phyloP scores from a whole-genome alignment of 30 jellyfish, hydroid and myxozoan genomes.

The Morbakka virulenta region DNA sequence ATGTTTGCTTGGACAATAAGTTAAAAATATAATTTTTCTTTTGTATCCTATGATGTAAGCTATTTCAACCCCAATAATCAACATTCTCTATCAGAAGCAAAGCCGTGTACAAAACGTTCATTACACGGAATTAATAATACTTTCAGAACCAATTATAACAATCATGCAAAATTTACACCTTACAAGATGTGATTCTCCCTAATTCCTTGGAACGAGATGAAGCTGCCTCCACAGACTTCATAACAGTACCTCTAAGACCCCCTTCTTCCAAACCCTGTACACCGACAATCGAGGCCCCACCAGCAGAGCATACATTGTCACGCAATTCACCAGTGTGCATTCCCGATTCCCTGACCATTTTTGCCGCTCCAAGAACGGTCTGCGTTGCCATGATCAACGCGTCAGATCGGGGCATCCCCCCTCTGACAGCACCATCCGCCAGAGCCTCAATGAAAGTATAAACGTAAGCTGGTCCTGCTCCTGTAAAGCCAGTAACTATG shows the following conservation, averaged over 20 bases:
- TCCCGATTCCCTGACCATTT: conserved; percentile 72
- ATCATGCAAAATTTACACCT: no score
- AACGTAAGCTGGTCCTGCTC: conserved; percentile 93
- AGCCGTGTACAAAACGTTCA: no score
- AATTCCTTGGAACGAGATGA: conserved; percentile 55
- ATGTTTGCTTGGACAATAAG: no score
- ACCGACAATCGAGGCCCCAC: conserved; percentile 77
- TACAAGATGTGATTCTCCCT: conserved; percentile 36
- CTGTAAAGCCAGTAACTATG: conserved; percentile 78
- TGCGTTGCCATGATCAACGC: conserved; percentile 77
- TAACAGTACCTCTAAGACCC: conserved; percentile 53
- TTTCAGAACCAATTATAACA: no score
- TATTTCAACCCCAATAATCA: no score
- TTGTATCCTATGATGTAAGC: no score
- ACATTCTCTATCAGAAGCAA: no score
- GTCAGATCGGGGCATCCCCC: conserved; percentile 59
- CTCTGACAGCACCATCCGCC: conserved; percentile 85
- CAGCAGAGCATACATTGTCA: conserved; percentile 79
- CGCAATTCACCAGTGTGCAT: conserved; percentile 56
- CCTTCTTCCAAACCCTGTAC: conserved; percentile 71
- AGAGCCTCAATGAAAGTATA: conserved; percentile 72
- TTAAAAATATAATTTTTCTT: no score
- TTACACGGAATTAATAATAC: no score
- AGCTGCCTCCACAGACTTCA: conserved; percentile 67
- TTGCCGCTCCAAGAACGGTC: conserved; percentile 73